Conservation (phyloP, 2,888 invertebrate species). For the Drosophila villosipedis region DNA sequence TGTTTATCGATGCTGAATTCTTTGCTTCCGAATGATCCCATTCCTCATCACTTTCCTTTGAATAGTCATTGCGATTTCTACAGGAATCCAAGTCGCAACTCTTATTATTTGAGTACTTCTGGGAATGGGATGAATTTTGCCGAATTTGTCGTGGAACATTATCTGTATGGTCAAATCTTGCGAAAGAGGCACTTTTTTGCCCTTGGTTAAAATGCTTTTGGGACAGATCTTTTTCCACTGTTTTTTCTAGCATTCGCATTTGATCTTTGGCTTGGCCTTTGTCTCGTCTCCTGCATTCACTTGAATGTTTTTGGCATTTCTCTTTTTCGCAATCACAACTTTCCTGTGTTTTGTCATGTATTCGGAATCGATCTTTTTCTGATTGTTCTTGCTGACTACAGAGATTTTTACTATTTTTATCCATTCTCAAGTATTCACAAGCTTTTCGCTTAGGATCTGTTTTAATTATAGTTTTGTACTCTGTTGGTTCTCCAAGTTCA, state of each 20-base stretch:
- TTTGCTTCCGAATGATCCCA: neutral
- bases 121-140: neutral
- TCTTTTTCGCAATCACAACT: neutral
- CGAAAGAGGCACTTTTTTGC: neutral
- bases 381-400: neutral
- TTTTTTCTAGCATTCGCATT: neutral
- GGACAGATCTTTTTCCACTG: neutral
- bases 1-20: neutral
- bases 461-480: neutral
- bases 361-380: neutral
- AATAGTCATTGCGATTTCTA: neutral
- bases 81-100: neutral
- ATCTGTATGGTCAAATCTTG: neutral
- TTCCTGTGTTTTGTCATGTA: conserved; percentile 1
- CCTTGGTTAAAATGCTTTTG: neutral
- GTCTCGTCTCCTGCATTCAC: neutral
- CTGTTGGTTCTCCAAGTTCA: neutral
- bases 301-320: neutral
- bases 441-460: neutral
- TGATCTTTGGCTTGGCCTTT: neutral
- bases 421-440: neutral
- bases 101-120: neutral
- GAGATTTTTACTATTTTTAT: neutral
- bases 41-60: neutral
- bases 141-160: neutral